Percentiles rank a stretch among this genome's conserved stretches.
These are phyloP conservation scores for Elephas maximus DNA, from an alignment of 2,113 vertebrate species.

Conservation along the genomic window DNA sequence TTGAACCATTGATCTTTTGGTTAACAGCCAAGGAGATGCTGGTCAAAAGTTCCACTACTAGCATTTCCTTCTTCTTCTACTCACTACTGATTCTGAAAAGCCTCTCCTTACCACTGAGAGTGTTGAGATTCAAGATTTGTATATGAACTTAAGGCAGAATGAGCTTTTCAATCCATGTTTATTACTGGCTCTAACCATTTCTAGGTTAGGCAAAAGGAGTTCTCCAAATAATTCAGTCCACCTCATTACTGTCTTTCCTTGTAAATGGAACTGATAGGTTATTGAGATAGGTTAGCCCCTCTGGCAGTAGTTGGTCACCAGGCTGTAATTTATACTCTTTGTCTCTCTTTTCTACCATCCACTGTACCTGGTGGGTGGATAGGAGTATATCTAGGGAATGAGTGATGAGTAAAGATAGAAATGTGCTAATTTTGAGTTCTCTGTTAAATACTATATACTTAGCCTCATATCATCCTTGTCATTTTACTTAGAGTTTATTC, in stretches of 20 bases:
- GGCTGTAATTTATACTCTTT: rapidly evolving
- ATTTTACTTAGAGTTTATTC: conserved; percentile 31
- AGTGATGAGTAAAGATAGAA: not conserved
- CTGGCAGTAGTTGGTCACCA: not conserved
- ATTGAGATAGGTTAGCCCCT: rapidly evolving
- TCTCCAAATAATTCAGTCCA: not conserved
- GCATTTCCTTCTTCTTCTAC: not conserved
- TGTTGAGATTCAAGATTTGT: not conserved
- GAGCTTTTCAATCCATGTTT: not conserved
- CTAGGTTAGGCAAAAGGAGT: not conserved
- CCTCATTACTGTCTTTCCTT: not conserved
- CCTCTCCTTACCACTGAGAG: not conserved
- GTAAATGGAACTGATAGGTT: not conserved
- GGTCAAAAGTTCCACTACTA: not conserved
- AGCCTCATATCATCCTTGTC: not conserved
- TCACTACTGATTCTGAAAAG: not conserved
- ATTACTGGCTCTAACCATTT: not conserved
- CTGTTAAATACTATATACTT: not conserved
- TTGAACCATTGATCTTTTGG: no score
- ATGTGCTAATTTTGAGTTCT: not conserved
- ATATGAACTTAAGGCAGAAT: not conserved
- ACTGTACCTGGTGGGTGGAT: not conserved
- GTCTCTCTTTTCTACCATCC: not conserved
- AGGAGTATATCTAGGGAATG: not conserved
- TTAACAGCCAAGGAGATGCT: no score